Evolutionary conservation across 2,113 vertebrate species (phyloP).

Genomic region (Myxocyprinus asiaticus): DNA sequence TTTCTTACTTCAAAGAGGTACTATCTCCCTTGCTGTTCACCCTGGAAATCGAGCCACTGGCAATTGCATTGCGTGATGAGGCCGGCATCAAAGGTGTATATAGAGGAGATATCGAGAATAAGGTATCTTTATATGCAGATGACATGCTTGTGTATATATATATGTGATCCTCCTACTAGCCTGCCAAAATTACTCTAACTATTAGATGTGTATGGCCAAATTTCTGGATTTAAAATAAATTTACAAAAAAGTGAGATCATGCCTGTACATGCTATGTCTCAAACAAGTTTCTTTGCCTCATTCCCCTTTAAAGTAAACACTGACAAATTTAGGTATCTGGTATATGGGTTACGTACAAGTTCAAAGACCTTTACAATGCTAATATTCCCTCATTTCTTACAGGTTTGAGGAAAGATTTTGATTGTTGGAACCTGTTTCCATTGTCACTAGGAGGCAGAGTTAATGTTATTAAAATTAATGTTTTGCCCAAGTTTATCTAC

Average conservation of each 20-base stretch:
- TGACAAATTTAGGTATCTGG: not conserved
- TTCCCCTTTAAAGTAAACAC: slow-evolving; percentile 7
- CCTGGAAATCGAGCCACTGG: too few species aligned
- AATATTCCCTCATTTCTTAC: not conserved
- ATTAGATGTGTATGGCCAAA: not conserved
- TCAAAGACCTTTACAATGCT: slow-evolving; percentile 1
- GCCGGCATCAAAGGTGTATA: not conserved
- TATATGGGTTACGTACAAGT: not conserved
- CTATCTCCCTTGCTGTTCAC: not conserved
- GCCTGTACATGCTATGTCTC: not conserved
- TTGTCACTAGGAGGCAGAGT: not conserved
- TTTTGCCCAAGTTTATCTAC: too few species aligned
- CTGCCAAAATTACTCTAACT: not conserved
- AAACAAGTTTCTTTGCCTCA: not conserved
- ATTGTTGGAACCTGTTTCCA: not conserved
- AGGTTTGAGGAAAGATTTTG: not conserved
- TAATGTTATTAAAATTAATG: too few species aligned
- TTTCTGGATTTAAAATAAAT: slow-evolving; percentile 22
- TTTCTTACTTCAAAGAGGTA: not conserved
- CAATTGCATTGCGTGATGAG: too few species aligned
- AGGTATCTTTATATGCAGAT: too few species aligned
- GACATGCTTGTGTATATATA: not conserved
- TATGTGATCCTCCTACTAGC: not conserved
- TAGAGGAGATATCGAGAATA: not conserved
- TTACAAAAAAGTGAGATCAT: not conserved